These are phyloP conservation scores for Leptodactylus fallax DNA, from an alignment of 2,797 vertebrate genomes.

Conservation along the genomic window DNA sequence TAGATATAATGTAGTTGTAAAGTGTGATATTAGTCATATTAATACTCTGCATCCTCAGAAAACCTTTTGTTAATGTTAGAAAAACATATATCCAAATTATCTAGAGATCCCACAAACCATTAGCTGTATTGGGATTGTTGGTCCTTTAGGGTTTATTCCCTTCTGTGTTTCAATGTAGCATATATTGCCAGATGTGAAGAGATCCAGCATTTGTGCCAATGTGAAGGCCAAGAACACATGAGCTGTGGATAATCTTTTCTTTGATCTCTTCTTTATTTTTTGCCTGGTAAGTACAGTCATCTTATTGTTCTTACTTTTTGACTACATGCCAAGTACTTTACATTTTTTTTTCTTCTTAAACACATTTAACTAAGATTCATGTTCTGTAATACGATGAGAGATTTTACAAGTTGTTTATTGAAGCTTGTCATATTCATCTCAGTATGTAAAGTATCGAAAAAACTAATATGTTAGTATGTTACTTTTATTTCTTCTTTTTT, in stretches of 20 bases:
- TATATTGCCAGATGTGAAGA: not conserved
- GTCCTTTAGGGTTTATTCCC: not conserved
- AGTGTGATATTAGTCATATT: not conserved
- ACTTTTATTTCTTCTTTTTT: no score
- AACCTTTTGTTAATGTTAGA: not conserved
- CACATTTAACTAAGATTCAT: no score
- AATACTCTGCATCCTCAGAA: not conserved
- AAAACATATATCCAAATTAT: not conserved
- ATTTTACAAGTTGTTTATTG: no score
- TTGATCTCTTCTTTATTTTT: not conserved
- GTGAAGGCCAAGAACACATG: not conserved
- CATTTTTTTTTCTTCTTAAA: no score
- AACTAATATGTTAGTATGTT: no score
- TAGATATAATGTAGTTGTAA: no score
- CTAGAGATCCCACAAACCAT: not conserved
- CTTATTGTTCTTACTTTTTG: no score
- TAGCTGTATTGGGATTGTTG: not conserved
- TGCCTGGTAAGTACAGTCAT: not conserved
- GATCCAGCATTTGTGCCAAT: not conserved
- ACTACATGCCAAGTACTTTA: no score
- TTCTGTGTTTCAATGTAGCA: not conserved
- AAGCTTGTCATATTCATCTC: no score
- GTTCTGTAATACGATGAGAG: no score
- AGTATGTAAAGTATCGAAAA: no score
- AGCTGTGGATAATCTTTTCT: not conserved